Percentiles rank a stretch among this genome's conserved stretches.
Evolutionary conservation across 2,888 invertebrate genomes (phyloP).

Genomic region (Mesodorylaimus sp.): DNA sequence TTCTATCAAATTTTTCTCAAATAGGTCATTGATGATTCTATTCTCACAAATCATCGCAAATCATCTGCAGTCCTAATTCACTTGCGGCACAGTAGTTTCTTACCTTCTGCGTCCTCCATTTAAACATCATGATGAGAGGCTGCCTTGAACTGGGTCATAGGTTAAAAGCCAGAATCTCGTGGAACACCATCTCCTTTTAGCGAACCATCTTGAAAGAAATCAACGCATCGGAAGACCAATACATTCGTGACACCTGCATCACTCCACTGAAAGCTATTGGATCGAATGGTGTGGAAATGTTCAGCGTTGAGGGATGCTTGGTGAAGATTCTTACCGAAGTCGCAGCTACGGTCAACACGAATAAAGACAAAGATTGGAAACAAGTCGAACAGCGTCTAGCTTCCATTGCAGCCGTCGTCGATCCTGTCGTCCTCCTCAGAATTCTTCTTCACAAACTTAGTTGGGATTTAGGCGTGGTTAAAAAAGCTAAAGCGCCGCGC

Average conservation of each 20-base stretch:
- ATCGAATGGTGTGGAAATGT: neutral
- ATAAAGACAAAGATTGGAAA: neutral
- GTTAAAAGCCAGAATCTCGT: too few relatives aligned
- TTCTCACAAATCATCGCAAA: too few relatives aligned
- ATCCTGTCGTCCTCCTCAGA: constrained; percentile 22
- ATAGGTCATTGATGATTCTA: too few relatives aligned
- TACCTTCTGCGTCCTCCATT: too few relatives aligned
- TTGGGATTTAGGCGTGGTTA: constrained; percentile 24
- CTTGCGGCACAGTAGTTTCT: too few relatives aligned
- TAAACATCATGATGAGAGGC: too few relatives aligned
- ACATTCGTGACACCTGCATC: constrained; percentile 24
- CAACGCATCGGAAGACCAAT: constrained; percentile 24
- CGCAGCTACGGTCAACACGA: neutral
- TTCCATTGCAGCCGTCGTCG: neutral
- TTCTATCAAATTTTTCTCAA: too few relatives aligned
- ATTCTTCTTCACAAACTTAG: constrained; percentile 26
- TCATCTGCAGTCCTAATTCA: too few relatives aligned
- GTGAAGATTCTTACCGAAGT: constrained; percentile 10
- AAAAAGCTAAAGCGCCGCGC: neutral
- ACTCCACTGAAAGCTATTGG: constrained; percentile 13
- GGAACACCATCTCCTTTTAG: too few relatives aligned
- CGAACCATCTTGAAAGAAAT: neutral
- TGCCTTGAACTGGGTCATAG: too few relatives aligned
- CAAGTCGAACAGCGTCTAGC: neutral
- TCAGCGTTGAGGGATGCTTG: constrained; percentile 8